A percentile compares a stretch with the other conserved stretches of the same genome.
phyloP scores from a whole-genome alignment of 2,888 invertebrate species.

The Choreutis nemorana region DNA sequence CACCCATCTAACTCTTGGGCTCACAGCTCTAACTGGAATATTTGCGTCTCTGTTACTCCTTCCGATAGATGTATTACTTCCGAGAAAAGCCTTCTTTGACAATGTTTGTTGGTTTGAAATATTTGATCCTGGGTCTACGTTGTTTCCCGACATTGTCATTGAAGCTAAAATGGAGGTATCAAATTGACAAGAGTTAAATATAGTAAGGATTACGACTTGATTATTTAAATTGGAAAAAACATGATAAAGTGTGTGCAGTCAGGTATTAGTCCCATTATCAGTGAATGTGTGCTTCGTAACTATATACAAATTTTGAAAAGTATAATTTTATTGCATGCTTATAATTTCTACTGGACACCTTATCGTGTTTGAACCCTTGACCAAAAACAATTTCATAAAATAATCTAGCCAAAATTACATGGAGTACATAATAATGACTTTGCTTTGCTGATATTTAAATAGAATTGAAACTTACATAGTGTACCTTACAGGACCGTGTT shows the following conservation, averaged over 20 bases:
- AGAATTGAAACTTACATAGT: slow-evolving; percentile 55
- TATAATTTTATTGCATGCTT: slow-evolving; percentile 35
- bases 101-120: slow-evolving; percentile 51
- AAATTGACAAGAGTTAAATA: background rate
- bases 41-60: slow-evolving; percentile 50
- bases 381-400: slow-evolving; percentile 8
- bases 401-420: slow-evolving; percentile 25
- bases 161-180: slow-evolving; percentile 67
- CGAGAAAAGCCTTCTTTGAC: slow-evolving; percentile 59
- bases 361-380: slow-evolving; percentile 40
- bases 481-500: slow-evolving; percentile 50
- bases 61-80: slow-evolving; percentile 59
- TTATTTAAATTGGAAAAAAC: slow-evolving; percentile 24
- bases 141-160: slow-evolving; percentile 72
- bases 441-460: slow-evolving; percentile 45
- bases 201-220: slow-evolving; percentile 3
- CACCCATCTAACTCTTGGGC: slow-evolving; percentile 58
- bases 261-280: slow-evolving; percentile 20
- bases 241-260: slow-evolving; percentile 37
- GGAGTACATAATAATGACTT: slow-evolving; percentile 43
- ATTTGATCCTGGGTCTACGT: slow-evolving; percentile 61
- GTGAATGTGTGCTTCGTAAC: background rate
- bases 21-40: slow-evolving; percentile 61
- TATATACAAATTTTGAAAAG: slow-evolving; percentile 11
- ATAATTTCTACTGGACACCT: slow-evolving; percentile 33